Evolutionary conservation across 2,113 vertebrate species (phyloP).

Genomic region (Vulpes ferrilata): DNA sequence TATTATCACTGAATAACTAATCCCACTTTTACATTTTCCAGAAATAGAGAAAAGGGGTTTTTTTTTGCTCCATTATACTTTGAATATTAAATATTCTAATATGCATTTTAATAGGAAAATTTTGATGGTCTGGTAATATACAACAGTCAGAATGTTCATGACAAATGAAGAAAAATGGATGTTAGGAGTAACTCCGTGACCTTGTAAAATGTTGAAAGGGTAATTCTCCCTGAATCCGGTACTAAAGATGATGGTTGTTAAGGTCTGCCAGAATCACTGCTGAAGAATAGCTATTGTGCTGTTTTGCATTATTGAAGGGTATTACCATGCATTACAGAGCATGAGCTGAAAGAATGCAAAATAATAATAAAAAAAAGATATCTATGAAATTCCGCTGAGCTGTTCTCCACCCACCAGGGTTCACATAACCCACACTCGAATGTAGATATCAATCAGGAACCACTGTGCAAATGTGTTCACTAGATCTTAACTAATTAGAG

Average conservation of each 20-base stretch:
- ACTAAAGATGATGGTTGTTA: background rate
- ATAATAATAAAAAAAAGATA: background rate
- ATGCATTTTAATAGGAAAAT: constrained; percentile 58
- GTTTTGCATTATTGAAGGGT: background rate
- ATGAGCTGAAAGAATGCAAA: background rate
- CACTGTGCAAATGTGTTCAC: rapidly evolving
- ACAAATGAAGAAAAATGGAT: constrained; percentile 49
- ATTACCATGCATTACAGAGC: background rate
- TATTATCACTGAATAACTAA: background rate
- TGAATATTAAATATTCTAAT: constrained; percentile 52
- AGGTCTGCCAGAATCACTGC: rapidly evolving
- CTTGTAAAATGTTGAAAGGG: background rate
- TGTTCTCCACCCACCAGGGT: background rate
- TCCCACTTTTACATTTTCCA: background rate
- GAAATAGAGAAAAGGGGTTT: background rate
- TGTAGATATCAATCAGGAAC: background rate
- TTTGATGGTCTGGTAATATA: background rate
- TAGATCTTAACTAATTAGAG: background rate
- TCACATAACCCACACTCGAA: rapidly evolving
- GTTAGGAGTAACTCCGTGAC: background rate
- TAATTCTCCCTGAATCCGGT: background rate
- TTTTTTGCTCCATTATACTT: background rate
- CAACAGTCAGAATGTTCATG: background rate
- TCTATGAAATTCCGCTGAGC: background rate
- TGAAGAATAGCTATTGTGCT: background rate